Base-by-base conservation (phyloP, 1,140 invertebrate genomes). In the Calephelis nemesis region DNA sequence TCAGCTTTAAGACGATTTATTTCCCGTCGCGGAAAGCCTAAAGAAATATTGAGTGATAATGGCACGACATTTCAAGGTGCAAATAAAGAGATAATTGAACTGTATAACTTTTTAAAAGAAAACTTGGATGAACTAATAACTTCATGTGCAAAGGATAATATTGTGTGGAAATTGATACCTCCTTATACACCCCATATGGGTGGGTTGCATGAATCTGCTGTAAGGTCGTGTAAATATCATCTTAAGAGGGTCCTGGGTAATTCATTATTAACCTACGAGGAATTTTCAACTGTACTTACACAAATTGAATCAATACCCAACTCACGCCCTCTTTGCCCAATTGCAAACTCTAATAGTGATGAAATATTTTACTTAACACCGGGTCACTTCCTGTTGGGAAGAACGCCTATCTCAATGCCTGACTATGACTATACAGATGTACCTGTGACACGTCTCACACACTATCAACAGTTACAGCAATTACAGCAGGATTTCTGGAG, bases 221-320 rank as follows among this genome's bases (percentile, higher is more conserved):
- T 73, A 40, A 70, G 65, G 30, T 70, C 65, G 12, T 40, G 62
- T 5, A 73, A 73, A 66, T 64, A 42, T 12, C 68, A 70, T 40
- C 58, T 70, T 13, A 66, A 67, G 50, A 58, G 72, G 47, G 65
- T 69, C 11, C 49, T 68, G 12, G 30, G 64, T 15, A 47, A 58
- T 11, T 12, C 68, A 42, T 13, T 67, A 1, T 54, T 73, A 10
- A 73, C 68, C 0, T 73, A 64, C 19, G 72, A 73, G 50, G 68
- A 70, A 62, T 54, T 58, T n/a, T 42, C 65, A 5, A 73, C 72
- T 50, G 47, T 66, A 7, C 60, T 73, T 19, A 45, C 13, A 50
- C 68, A 73, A 63, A 67, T 70, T 15, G 68, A 73, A 19, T 47
- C 39, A 40, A 49, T 47, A 39, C 65, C 70, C 13, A 73, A 73